Conservation (phyloP, 1,140 invertebrate species). For the Luehdorfia chinensis region DNA sequence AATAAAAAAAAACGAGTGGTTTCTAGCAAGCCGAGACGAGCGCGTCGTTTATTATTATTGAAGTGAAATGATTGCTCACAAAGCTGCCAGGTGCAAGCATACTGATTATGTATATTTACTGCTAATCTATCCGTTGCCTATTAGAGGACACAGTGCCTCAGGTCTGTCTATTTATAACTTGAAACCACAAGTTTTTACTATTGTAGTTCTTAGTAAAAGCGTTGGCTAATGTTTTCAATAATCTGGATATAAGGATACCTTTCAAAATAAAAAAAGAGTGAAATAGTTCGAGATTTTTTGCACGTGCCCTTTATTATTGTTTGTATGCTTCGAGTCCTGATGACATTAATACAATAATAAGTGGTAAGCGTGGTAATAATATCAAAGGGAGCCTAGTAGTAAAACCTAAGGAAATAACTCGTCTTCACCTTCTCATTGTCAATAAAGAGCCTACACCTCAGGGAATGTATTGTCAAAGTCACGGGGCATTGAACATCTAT, state of each 20-base stretch:
- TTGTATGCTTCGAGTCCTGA: too few relatives aligned
- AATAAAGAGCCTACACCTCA: too few relatives aligned
- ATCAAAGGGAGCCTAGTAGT: too few relatives aligned
- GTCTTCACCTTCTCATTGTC: too few relatives aligned
- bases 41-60: not conserved
- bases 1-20: constrained; percentile 4
- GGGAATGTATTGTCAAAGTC: too few relatives aligned
- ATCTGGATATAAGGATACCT: not conserved
- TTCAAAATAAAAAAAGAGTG: not conserved
- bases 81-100: constrained; percentile 8
- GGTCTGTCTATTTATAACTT: not conserved
- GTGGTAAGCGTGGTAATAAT: too few relatives aligned
- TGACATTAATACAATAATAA: too few relatives aligned
- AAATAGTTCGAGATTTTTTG: not conserved
- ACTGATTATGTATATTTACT: constrained; percentile 5
- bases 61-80: constrained; percentile 12
- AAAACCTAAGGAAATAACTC: too few relatives aligned
- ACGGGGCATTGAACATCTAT: too few relatives aligned
- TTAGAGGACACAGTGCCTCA: not conserved
- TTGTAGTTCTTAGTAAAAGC: not conserved
- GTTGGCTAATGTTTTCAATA: not conserved
- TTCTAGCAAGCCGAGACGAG: constrained; percentile 5
- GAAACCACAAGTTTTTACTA: not conserved
- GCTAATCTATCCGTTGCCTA: not conserved
- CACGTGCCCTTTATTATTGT: not conserved